These are phyloP conservation scores for Etheostoma cragini DNA, from an alignment of 2,113 vertebrate genomes.

Conservation along the genomic window DNA sequence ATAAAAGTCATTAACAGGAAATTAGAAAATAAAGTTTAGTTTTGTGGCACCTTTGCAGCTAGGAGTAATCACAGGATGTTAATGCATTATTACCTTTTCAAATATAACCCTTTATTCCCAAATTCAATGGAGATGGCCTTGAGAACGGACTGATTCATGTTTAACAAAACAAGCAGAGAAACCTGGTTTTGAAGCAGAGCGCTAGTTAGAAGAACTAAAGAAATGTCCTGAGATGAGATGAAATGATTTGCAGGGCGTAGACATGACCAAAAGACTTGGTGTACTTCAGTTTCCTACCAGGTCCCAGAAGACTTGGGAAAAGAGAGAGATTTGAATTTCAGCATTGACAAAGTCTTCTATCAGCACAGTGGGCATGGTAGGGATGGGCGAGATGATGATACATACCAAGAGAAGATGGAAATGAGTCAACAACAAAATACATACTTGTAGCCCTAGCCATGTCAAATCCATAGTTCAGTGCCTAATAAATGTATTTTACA, in stretches of 20 bases:
- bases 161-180: slow-evolving; percentile 4
- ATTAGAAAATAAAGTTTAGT: slow-evolving; percentile 1
- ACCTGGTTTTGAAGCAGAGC: neutral
- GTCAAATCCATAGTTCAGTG: neutral
- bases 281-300: slow-evolving; percentile 1
- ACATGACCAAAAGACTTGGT: slow-evolving; percentile 8
- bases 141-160: neutral
- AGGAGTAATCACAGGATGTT: neutral
- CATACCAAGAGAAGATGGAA: slow-evolving; percentile 4
- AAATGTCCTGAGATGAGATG: slow-evolving; percentile 21
- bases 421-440: neutral
- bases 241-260: slow-evolving; percentile 16
- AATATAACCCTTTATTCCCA: neutral
- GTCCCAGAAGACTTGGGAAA: neutral
- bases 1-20: slow-evolving; percentile 27
- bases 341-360: neutral
- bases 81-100: neutral
- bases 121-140: neutral
- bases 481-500: neutral
- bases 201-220: slow-evolving; percentile 2
- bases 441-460: neutral
- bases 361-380: neutral
- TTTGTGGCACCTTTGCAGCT: neutral
- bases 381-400: neutral
- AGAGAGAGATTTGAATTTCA: slow-evolving; percentile 23